Evolutionary conservation across 2,797 vertebrate species (phyloP).

Genomic region (Spea hammondii): DNA sequence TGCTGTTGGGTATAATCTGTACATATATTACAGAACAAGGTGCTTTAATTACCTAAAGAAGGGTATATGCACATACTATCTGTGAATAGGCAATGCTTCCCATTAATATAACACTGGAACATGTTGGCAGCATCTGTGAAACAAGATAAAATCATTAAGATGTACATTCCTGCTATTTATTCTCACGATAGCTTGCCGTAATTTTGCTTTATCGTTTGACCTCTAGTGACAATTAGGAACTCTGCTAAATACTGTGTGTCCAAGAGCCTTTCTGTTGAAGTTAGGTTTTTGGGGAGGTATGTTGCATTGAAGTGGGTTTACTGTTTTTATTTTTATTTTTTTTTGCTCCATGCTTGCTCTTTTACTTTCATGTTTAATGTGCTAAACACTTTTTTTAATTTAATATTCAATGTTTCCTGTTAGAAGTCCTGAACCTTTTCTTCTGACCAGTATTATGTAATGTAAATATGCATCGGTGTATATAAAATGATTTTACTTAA

Average conservation of each 20-base stretch:
- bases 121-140: neutral
- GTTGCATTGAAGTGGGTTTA: too few relatives aligned
- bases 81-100: too few relatives aligned
- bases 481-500: conserved; percentile 70
- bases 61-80: too few relatives aligned
- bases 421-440: conserved; percentile 40
- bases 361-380: conserved; percentile 51
- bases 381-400: conserved; percentile 35
- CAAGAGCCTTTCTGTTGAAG: neutral
- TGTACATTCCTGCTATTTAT: neutral
- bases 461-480: conserved; percentile 69
- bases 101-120: too few relatives aligned
- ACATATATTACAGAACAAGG: too few relatives aligned
- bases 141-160: neutral
- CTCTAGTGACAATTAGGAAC: conserved; percentile 49
- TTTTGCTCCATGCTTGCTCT: conserved; percentile 24
- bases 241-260: neutral
- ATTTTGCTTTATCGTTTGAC: conserved; percentile 54
- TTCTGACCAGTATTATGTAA: conserved; percentile 65
- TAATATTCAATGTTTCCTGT: conserved; percentile 57
- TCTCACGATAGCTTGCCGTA: neutral
- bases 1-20: too few relatives aligned
- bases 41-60: too few relatives aligned
- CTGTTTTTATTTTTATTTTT: neutral
- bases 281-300: neutral